phyloP scores from a whole-genome alignment of 35 echinoderm and acorn worm genomes.

The Heliocidaris erythrogramma region DNA sequence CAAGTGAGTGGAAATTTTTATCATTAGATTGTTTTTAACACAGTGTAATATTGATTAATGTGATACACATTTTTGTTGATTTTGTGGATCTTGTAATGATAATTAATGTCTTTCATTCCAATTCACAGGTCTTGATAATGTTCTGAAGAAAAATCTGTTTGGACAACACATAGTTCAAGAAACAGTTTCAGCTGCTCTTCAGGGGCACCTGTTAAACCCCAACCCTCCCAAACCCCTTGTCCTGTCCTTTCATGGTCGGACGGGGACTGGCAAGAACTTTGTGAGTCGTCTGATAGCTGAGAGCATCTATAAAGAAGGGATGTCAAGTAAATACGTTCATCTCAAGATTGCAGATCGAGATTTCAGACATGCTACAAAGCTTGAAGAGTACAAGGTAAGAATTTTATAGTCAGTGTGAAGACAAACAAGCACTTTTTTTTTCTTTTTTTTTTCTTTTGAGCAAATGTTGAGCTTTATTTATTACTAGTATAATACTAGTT shows the following conservation, averaged over 20 bases:
- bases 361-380: slow-evolving; percentile 51
- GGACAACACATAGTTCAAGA: slow-evolving; percentile 75
- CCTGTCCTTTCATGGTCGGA: slow-evolving; percentile 88
- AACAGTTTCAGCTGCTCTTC: slow-evolving; percentile 46
- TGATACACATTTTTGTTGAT: too few relatives aligned
- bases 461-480: too few relatives aligned
- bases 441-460: too few relatives aligned
- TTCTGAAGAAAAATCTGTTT: slow-evolving; percentile 57
- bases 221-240: slow-evolving; percentile 70
- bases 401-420: neutral
- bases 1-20: too few relatives aligned
- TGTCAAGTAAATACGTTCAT: slow-evolving; percentile 77
- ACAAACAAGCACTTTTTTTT: too few relatives aligned
- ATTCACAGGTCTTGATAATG: slow-evolving; percentile 4
- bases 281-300: slow-evolving; percentile 73
- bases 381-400: slow-evolving; percentile 65
- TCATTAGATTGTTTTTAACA: too few relatives aligned
- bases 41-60: too few relatives aligned
- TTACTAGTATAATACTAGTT: too few relatives aligned
- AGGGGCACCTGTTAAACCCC: slow-evolving; percentile 44
- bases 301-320: slow-evolving; percentile 68
- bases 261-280: slow-evolving; percentile 84
- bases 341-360: slow-evolving; percentile 50
- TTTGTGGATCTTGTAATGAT: neutral
- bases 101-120: neutral